Base-by-base conservation (phyloP, 2,888 invertebrate species). In the Melieria crassipennis region DNA sequence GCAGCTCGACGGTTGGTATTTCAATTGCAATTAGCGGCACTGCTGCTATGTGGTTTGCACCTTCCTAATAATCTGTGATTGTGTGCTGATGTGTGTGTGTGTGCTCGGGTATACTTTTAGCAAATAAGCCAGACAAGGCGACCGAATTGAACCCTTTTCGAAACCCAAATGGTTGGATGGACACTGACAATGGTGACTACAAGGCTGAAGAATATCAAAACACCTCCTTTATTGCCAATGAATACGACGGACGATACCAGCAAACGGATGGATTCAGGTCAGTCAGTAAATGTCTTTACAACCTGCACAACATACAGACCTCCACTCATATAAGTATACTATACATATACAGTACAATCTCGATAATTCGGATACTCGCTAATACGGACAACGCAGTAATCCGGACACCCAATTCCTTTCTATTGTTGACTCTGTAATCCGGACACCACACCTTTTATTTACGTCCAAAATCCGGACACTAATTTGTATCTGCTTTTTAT, bases 121-220 rank as follows among this genome's bases (percentile, higher is more conserved):
- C 69, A 1, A 52, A 65, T 65, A 75, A 78, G 73, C 62, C 69
- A 60, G 77, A 77, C 61, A 82, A 80, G 77, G 78, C 84, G 55
- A 86, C 86, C 71, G 86, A 87, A 79, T 76, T 87, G 72, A 87
- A 87, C 81, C 87, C 87, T 0, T 87, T 87, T 79, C 77, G 84
- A 48, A 86, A 85, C 75, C 83, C 85, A 7, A 80, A 79, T 72
- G 80, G 81, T 62, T 86, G 85, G 81, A 76, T 79, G 11, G 81
- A 81, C 42, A 78, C 82, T 4, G 83, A 79, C 7, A 77, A 83
- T 13, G 79, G 78, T 30, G 81, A 82, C 55, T 78, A 76, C 57
- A 85, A 84, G 72, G 77, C 71, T 67, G 85, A 80, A 56, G 80
- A 82, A 75, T 82, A 84, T 71, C 85, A 85, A 69, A 85, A 84